Evolutionary conservation across 2,797 vertebrate species (phyloP).

Genomic region (Onychomys arenicola): DNA sequence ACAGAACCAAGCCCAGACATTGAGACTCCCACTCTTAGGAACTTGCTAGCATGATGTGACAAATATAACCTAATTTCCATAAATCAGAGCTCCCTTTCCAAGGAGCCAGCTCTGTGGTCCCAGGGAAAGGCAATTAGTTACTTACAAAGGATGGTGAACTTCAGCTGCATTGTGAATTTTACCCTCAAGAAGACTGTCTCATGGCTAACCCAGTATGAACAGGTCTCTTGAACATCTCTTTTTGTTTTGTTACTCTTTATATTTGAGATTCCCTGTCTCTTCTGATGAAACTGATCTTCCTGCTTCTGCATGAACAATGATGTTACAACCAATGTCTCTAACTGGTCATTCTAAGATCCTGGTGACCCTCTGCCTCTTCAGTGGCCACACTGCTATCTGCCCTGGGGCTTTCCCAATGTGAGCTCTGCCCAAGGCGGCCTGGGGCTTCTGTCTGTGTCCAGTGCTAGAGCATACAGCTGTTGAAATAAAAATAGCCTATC

Average conservation of each 20-base stretch:
- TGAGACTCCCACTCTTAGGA: neutral
- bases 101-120: neutral
- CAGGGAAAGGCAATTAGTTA: neutral
- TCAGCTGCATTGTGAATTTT: neutral
- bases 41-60: neutral
- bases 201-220: neutral
- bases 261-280: neutral
- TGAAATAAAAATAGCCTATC: conserved; percentile 67
- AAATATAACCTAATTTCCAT: neutral
- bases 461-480: conserved; percentile 74
- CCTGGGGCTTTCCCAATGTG: conserved; percentile 67
- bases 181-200: neutral
- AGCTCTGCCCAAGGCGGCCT: conserved; percentile 78
- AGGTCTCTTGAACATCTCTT: neutral
- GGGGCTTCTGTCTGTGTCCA: conserved; percentile 68
- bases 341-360: neutral
- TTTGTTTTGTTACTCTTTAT: neutral
- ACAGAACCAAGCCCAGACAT: neutral
- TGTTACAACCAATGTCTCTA: neutral
- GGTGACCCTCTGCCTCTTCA: conserved; percentile 62
- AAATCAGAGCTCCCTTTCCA: neutral
- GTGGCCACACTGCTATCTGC: conserved; percentile 56
- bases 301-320: accelerated
- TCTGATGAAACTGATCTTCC: neutral
- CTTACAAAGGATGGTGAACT: neutral